These are phyloP conservation scores for Rhynchonycteris naso DNA, from an alignment of 2,797 vertebrate species.

Conservation along the genomic window DNA sequence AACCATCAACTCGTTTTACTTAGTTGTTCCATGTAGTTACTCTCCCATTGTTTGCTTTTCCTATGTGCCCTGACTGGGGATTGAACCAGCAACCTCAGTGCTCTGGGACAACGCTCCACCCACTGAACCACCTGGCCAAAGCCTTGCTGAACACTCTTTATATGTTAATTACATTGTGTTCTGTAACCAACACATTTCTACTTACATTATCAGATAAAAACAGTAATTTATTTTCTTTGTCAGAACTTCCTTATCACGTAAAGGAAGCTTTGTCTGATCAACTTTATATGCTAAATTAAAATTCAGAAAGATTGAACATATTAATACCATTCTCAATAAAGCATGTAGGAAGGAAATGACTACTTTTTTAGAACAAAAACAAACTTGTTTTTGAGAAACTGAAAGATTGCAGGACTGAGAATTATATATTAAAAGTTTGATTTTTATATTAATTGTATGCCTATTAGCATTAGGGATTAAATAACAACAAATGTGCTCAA, in stretches of 20 bases:
- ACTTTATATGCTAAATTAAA: constrained; percentile 74
- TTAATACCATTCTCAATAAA: neutral
- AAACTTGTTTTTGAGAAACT: neutral
- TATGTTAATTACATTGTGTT: constrained; percentile 55
- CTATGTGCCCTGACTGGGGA: too few species aligned
- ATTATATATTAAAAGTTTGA: neutral
- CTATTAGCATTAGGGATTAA: constrained; percentile 2
- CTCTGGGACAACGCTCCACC: too few species aligned
- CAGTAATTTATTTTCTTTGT: constrained; percentile 72
- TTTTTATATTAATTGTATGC: constrained; percentile 10
- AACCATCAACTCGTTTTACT: too few species aligned
- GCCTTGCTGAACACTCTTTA: neutral
- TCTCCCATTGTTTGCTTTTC: too few species aligned
- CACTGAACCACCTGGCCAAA: too few species aligned
- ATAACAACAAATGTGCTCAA: constrained; percentile 8
- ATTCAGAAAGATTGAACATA: constrained; percentile 45
- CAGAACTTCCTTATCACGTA: constrained; percentile 71
- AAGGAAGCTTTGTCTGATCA: constrained; percentile 69
- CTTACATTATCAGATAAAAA: constrained; percentile 68
- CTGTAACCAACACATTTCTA: constrained; percentile 60
- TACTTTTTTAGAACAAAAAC: neutral
- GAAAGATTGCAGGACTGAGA: neutral
- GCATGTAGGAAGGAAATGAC: neutral
- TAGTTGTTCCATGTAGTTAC: too few species aligned
- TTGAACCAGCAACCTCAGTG: too few species aligned